Base-by-base conservation (phyloP, 2,888 invertebrate genomes). In the Synergus gifuensis region DNA sequence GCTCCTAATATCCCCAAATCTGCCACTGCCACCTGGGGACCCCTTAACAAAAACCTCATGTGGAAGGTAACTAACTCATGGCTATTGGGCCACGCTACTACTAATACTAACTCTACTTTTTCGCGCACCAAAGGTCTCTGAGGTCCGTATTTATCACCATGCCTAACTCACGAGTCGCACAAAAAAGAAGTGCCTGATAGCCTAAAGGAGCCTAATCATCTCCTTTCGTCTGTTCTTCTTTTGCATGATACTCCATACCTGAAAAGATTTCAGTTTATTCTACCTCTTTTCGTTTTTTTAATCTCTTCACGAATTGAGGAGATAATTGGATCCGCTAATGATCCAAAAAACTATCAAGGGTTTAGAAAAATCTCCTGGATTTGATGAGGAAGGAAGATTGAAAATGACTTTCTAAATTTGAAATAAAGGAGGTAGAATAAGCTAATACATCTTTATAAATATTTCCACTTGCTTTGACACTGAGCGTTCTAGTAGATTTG, bases 31-130 rank as follows among this genome's bases (percentile, higher is more conserved):
- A 94, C 94, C 91, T 94, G 94, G 94, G 94, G 94, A 91, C 94
- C 94, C 90, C 93, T 94, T 92, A 94, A 94, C 93, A 94, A 94
- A 93, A 94, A 94, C 92, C 93, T 94, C 92, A 93, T 94, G 91
- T 94, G 94, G 94, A 94, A 94, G 94, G 94, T 94, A 94, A 94
- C 93, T 92, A 91, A 90, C 86, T 87, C 76, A 79, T 76, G 81
- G 81, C 81, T 82, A 78, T 22, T 46, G 76, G 62, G 77, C 76
- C 81, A 69, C 77, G 84, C 83, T 85, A 78, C 67, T 77, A 18
- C 73, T 82, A 82, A 76, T 82, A 76, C 81, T 84, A 78, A 79
- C 42, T 79, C 40, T 79, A 73, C 54, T 73, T 58, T 73, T 54
- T 54, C 73, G 54, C 36, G 49, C 73, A 58, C 73, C 49, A 54